phyloP scores from a whole-genome alignment of 1,140 invertebrate species.

The Conus betulinus region DNA sequence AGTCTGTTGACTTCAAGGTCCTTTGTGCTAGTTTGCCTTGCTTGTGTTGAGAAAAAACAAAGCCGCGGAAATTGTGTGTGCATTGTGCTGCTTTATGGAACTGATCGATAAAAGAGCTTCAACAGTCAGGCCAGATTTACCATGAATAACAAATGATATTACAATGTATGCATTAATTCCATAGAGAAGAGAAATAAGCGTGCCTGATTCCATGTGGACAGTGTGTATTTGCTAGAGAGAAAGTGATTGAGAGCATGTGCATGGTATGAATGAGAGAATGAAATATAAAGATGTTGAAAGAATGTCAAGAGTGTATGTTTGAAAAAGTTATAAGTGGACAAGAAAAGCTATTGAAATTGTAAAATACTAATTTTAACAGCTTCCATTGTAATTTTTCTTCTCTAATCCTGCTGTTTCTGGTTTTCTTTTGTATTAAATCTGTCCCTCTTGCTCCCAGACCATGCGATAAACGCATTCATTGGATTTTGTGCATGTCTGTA shows the following conservation, averaged over 20 bases:
- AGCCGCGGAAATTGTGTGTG: not conserved
- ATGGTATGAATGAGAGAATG: not conserved
- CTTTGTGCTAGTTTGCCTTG: not conserved
- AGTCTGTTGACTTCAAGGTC: too few species aligned
- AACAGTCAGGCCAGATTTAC: not conserved
- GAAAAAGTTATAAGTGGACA: not conserved
- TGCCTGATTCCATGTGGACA: not conserved
- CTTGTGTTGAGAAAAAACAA: not conserved
- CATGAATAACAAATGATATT: not conserved
- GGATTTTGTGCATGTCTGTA: not conserved
- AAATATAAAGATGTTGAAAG: not conserved
- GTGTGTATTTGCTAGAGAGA: not conserved
- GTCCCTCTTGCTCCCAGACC: not conserved
- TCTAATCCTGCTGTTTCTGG: not conserved
- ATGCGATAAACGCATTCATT: not conserved
- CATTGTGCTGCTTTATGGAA: not conserved
- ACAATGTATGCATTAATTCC: not conserved
- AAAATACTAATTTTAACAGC: not conserved
- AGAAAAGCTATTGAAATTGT: slow-evolving; percentile 8
- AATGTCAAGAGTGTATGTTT: not conserved
- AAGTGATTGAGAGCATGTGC: not conserved
- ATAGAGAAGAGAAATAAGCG: not conserved
- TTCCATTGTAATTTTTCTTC: not conserved
- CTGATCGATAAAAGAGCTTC: not conserved
- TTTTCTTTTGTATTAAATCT: not conserved